Base-by-base conservation (phyloP, 2,113 vertebrate genomes). In the Bufo gargarizans region DNA sequence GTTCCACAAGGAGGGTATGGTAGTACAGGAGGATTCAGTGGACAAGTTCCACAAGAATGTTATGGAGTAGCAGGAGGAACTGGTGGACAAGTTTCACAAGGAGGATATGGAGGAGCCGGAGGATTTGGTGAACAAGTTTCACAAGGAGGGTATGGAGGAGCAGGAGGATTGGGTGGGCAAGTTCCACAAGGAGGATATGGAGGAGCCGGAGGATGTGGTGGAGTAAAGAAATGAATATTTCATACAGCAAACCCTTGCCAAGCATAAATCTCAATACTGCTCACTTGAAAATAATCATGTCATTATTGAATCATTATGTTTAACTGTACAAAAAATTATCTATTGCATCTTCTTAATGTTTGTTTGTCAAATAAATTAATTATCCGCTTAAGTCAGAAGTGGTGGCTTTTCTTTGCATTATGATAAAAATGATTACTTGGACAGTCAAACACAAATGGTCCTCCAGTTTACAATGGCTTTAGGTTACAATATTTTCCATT, bases 321-420 rank as follows among this genome's bases (percentile, higher is more conserved):
- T 83, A 83, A 82, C 17, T 49, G 43, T 49, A 13, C 19, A 67
- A 12, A n/a, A 33, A 71, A 81, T 13, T 55, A 16, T 56, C 7
- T 49, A 50, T 49, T 50, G 14, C 4, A 47, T 16, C 6, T 11
- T 74, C 71, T 47, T 17, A 47, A 74, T 74, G 6, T 74, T 72
- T 71, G 69, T 9, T 69, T 55, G n/a, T 7, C 20, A 69, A 55
- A 84, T 71, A 84, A 82, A 50, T 82, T 13, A 59, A 80, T 58
- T 33, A 58, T 58, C 12, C 47, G 72, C 72, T 50, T 49, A 19
- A 49, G 50, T 50, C 16, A 20, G 1, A 47, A 76, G 12, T 19
- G 17, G 4, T 76, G 4, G 69, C 8, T 76, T 76, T 19, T 76
- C 8, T 76, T 76, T 50, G 4, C 6, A 33, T 13, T 71, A 71